Base-by-base conservation (phyloP, 2,888 invertebrate genomes). In the Baronia brevicornis region DNA sequence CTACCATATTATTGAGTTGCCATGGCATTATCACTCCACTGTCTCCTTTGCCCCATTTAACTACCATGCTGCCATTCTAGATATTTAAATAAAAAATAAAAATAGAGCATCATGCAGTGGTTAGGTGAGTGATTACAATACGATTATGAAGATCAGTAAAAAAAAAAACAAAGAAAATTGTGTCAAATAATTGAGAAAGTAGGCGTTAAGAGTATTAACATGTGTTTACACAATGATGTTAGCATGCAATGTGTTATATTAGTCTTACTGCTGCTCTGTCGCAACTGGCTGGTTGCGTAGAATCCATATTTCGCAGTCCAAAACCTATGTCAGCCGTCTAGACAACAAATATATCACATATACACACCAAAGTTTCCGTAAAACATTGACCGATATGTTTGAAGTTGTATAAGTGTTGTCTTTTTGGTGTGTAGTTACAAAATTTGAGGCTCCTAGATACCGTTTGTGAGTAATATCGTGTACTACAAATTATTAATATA, bases 31-130 rank as follows among this genome's bases (percentile, higher is more conserved):
- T 62, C 64, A 84, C 82, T 69, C 67, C 71, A 59, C 65, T 79
- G 53, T 80, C 82, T 59, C 75, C 82, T 61, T 77, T 82, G 67
- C 63, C 72, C 84, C 84, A 84, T 57, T 72, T 84, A 82, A 84
- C 84, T 80, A 84, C 75, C 84, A 84, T 84, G 80, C 84, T 71
- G 79, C 84, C 68, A 46, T 57, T 75, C 84, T 84, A 82, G 73
- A 72, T 58, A 67, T 79, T 72, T 60, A 56, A 78, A 78, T 70
- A 65, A 65, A 68, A 65, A 61, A 62, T 65, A 62, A 52, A 48
- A 68, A 59, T 64, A 69, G 60, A 60, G 58, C 57, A 47, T 67
- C 75, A 79, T 80, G 78, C 77, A 69, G n/a, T n/a, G n/a, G n/a
- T n/a, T n/a, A n/a, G n/a, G n/a, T n/a, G n/a, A n/a, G n/a, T 43